Conservation (phyloP, 2,797 vertebrate species). For the Fringilla coelebs region DNA sequence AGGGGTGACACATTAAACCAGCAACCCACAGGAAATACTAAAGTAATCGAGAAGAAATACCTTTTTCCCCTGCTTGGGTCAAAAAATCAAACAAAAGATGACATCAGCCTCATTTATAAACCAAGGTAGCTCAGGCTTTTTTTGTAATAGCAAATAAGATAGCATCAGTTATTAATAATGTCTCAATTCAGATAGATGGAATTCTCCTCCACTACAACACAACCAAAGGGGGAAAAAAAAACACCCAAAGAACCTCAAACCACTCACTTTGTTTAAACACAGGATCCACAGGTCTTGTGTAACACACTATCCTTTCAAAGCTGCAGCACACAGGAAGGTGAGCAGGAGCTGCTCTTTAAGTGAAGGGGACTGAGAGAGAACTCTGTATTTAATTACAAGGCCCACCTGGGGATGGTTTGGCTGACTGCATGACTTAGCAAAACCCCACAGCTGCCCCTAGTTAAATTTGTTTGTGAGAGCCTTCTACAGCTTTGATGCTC, state of each 20-base stretch:
- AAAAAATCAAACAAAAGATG: neutral
- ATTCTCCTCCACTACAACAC: neutral
- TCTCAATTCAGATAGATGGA: rapidly evolving
- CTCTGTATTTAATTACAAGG: neutral
- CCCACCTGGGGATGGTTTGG: neutral
- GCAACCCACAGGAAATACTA: neutral
- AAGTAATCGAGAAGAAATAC: neutral
- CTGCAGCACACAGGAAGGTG: rapidly evolving
- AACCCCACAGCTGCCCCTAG: neutral
- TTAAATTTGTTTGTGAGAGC: neutral
- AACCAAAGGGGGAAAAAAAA: neutral
- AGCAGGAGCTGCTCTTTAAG: neutral
- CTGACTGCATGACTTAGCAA: neutral
- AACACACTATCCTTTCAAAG: neutral
- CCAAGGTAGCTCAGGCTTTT: neutral
- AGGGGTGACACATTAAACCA: neutral
- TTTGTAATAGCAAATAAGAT: rapidly evolving
- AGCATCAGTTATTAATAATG: too few relatives aligned
- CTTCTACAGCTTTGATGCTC: neutral
- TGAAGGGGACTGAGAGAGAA: rapidly evolving
- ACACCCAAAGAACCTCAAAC: rapidly evolving
- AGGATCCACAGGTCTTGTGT: neutral
- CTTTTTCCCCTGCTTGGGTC: rapidly evolving
- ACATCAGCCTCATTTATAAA: neutral
- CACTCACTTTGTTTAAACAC: neutral